A percentile compares a stretch with the other conserved stretches of the same genome.
phyloP scores from a whole-genome alignment of 2,113 vertebrate genomes.

The Rhea americana region DNA sequence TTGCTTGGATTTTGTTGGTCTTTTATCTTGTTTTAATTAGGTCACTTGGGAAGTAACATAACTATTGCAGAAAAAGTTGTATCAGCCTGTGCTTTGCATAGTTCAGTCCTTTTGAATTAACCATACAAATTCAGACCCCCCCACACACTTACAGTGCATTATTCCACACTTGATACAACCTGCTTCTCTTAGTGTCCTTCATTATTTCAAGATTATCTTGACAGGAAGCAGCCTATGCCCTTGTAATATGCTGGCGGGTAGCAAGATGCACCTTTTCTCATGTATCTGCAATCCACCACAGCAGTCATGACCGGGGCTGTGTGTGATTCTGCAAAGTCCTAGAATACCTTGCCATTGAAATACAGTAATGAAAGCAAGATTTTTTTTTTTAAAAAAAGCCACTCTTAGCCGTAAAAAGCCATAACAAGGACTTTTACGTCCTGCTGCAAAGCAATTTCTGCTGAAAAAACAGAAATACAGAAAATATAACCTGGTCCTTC shows the following conservation, averaged over 20 bases:
- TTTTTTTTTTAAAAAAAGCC: too few species aligned
- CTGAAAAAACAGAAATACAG: background rate
- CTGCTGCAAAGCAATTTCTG: background rate
- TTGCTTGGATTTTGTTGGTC: background rate
- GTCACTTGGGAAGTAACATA: slow-evolving; percentile 60
- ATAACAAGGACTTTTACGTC: background rate
- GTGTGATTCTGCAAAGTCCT: background rate
- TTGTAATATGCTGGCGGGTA: background rate
- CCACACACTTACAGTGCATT: background rate
- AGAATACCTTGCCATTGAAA: background rate
- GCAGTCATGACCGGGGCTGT: background rate
- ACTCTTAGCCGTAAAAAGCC: background rate
- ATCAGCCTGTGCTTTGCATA: background rate
- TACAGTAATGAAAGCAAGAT: background rate
- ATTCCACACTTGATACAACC: background rate
- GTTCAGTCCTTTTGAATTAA: slow-evolving; percentile 29
- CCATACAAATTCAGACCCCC: slow-evolving; percentile 17
- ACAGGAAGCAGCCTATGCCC: background rate
- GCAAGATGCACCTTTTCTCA: background rate
- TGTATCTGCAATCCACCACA: background rate
- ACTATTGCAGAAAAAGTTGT: slow-evolving; percentile 14
- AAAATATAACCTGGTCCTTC: background rate
- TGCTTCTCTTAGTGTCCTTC: background rate
- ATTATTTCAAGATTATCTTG: background rate
- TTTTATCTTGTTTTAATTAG: slow-evolving; percentile 67